Conservation (phyloP, 2,888 invertebrate species). For the Archaeoteleia sp. region DNA sequence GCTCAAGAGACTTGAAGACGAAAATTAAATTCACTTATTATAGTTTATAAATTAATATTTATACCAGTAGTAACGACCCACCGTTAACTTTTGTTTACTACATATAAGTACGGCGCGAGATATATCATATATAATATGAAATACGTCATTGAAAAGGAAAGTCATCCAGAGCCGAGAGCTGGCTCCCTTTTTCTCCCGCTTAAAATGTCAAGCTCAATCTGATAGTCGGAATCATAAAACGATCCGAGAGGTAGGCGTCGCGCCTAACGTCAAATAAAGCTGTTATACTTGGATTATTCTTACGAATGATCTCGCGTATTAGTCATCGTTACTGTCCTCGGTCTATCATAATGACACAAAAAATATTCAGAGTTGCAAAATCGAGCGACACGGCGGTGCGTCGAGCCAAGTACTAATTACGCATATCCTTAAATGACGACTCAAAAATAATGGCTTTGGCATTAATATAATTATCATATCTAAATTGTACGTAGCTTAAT, state of each 20-base stretch:
- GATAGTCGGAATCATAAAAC: conserved; percentile 42
- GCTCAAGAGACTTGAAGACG: too few species aligned
- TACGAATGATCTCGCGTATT: conserved; percentile 24
- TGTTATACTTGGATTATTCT: conserved; percentile 32
- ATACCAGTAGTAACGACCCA: conserved; percentile 21
- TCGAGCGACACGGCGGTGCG: too few species aligned
- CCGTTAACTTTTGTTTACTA: conserved; percentile 39
- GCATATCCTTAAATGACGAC: too few species aligned
- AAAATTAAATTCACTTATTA: too few species aligned
- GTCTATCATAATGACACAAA: conserved; percentile 6
- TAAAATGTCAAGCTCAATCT: conserved; percentile 47
- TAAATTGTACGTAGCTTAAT: too few species aligned
- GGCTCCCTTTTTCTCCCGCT: conserved; percentile 42
- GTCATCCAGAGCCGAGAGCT: conserved; percentile 35
- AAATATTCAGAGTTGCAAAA: too few species aligned
- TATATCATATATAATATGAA: conserved; percentile 45
- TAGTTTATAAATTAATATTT: too few species aligned
- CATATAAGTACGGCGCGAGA: conserved; percentile 29
- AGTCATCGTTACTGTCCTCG: conserved; percentile 23
- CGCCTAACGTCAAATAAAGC: conserved; percentile 32
- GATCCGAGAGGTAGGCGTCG: conserved; percentile 42
- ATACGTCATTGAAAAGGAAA: conserved; percentile 48
- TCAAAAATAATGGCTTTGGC: too few species aligned
- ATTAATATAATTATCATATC: too few species aligned
- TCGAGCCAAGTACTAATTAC: too few species aligned